Base-by-base conservation (phyloP, 2,797 vertebrate genomes). In the Pogoniulus pusillus region DNA sequence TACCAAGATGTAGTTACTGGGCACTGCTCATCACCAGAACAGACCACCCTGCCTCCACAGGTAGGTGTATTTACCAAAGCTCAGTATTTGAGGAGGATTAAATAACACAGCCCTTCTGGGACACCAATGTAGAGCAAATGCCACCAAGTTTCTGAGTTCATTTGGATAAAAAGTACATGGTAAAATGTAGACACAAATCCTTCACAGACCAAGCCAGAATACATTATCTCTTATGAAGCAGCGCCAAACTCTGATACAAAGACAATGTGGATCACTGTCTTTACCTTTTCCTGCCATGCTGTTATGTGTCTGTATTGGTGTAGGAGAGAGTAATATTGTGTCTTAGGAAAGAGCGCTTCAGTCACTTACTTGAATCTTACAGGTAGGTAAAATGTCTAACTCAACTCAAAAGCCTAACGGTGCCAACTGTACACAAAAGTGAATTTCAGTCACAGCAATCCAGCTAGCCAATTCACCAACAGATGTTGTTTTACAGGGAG, bases 401-500 rank as follows among this genome's bases (percentile, higher is more conserved):
- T 29, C 53, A 70, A 26, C 17, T 91, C 43, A 82, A 60, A 59
- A 76, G 47, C 19, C 10, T 23, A 60, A 78, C 54, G 79, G 58
- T 63, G 34, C 49, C 30, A 70, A 60, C 92, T 83, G 64, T 34
- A 60, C 29, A 92, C 45, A 81, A 68, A 84, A 84, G 49, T 29
- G 37, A 77, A 82, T 90, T 95, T 88, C 27, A 90, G 20, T 6
- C 41, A 10, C 64, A 72, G 78, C 65, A 94, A 69, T 71, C 77
- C 45, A 62, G 71, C 57, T 68, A 81, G 66, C 68, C 82, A 93
- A 84, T 94, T 95, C 94, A 95, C 64, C 55, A 93, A 90, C 91
- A 95, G 83, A 92, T 91, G 85, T 47, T 92, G 68, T 91, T 95
- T 96, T 95, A 94, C 69, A 65, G 62, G 54, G 69, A 93, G 75